A percentile compares a stretch with the other conserved stretches of the same genome.
Conservation (phyloP, 1,140 invertebrate species). For the Stegodyphus dumicola region DNA sequence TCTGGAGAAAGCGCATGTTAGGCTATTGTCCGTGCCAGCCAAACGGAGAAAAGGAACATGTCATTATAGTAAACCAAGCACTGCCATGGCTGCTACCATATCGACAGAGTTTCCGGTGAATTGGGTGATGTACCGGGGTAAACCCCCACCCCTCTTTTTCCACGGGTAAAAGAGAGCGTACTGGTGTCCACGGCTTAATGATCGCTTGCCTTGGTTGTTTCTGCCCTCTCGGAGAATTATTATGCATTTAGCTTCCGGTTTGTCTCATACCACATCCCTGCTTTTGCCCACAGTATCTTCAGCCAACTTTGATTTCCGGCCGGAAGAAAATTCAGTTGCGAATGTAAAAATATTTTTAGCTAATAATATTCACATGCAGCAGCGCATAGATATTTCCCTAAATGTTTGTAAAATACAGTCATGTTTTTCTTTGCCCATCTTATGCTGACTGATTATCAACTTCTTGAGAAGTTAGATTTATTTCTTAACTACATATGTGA, state of each 20-base stretch:
- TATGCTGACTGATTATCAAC: no score
- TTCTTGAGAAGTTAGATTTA: no score
- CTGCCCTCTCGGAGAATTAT: neutral
- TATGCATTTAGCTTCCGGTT: conserved; percentile 35
- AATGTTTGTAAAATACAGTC: no score
- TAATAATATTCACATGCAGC: no score
- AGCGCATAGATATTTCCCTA: no score
- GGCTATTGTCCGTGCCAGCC: conserved; percentile 29
- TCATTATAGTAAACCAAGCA: conserved; percentile 37
- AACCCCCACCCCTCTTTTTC: neutral
- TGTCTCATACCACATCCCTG: neutral
- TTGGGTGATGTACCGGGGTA: conserved; percentile 20
- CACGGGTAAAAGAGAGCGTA: neutral
- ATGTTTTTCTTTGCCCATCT: no score
- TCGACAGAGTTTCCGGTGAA: conserved; percentile 37
- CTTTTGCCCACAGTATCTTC: neutral
- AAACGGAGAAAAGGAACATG: conserved; percentile 39
- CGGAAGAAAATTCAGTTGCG: neutral
- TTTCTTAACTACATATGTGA: no score
- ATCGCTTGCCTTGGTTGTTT: conserved; percentile 22
- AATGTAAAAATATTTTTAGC: no score
- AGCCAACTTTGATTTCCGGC: conserved; percentile 21
- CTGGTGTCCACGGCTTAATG: conserved; percentile 16
- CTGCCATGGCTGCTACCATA: conserved; percentile 19
- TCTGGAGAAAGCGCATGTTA: conserved; percentile 39